Evolutionary conservation across 53 echinoderm and acorn worm genomes (phyloP), one percentile per base, ranked within the genome.

Genomic region (Temnopleurus reevesii): DNA sequence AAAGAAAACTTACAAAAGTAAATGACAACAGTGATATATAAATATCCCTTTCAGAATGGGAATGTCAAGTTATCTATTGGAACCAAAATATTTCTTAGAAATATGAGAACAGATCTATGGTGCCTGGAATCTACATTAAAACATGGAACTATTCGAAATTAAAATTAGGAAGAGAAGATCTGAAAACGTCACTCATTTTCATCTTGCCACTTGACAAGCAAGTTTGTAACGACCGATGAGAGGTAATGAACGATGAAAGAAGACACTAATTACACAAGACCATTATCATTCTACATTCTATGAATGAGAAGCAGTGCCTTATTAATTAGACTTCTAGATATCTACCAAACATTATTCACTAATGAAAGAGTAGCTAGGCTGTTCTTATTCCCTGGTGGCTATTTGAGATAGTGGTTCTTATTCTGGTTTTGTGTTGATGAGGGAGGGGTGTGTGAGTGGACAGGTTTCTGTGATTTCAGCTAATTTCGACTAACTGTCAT

Each of bases 391-490:
- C 79, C 46, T 79, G 29, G 79, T 79, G 79, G 46, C 49, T 79
- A 15, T 49, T 49, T 47, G 7, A 49, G 8, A 34, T n/a, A 43
- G 5, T 41, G 18, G 15, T 59, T 49, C 46, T 79, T 79, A 19
- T 49, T 79, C 4, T 45, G 30, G 77, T 77, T 77, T 53, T 15
- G 53, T 44, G 19, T 43, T 45, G 25, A 17, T 49, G 4, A 85
- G 61, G 61, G 83, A 15, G 83, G 79, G 86, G 43, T 36, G 23
- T 29, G n/a, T 60, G n/a, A 46, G 53, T 8, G 46, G 21, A 60
- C 59, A 59, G 46, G 61, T 59, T 85, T 85, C 61, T 87, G 88
- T 65, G 88, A 87, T 87, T 66, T 87, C 66, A 87, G 71, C 71
- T 66, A 66, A 87, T 87, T 87, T 87, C 36, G 33, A 43, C 33